Evolutionary conservation across 2,113 vertebrate species (phyloP), one percentile per base, ranked within the genome.

Genomic region (Anser brachyrhynchus): DNA sequence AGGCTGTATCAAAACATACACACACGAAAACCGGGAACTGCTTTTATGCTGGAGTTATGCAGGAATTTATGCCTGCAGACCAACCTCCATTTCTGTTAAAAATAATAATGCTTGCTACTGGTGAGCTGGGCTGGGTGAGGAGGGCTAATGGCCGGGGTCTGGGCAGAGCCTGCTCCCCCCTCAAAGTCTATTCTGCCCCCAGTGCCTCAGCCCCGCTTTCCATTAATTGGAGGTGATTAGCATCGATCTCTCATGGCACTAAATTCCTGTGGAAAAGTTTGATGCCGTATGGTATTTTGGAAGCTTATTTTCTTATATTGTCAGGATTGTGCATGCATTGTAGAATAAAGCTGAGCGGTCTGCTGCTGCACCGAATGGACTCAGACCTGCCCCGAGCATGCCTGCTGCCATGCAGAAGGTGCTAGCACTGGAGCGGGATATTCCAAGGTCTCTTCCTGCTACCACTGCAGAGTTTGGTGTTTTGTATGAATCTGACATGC

Each of bases 321-420:
- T 65, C 25, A 65, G 78, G 23, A 29, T 73, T 86, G 44, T 1
- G 0, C 6, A 1, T 77, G 59, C 0, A 0, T 20, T 62, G 33
- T 41, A 55, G 31, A 83, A 80, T 51, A 77, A 84, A 94, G 54
- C 54, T 33, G 25, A 54, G 21, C 35, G 31, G 75, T 89, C 61
- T 82, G 44, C 44, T 85, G 26, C 64, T 90, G 39, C 41, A 19
- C 29, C 43, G 21, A 33, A 39, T 12, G 72, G 75, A 31, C 15
- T 17, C 16, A 54, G 61, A 55, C 67, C 26, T 88, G 85, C 54
- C 57, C 31, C 41, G 59, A 66, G 41, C 14, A 6, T 3, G 4
- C 35, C 52, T 82, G 69, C 62, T 69, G 44, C 64, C 62, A 58
- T 25, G 16, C 14, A 31, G 66, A 62, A 87, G 35, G 31, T 28